These are phyloP conservation scores for Campylorhamphus procurvoides DNA, from an alignment of 2,113 vertebrate species.

Conservation along the genomic window DNA sequence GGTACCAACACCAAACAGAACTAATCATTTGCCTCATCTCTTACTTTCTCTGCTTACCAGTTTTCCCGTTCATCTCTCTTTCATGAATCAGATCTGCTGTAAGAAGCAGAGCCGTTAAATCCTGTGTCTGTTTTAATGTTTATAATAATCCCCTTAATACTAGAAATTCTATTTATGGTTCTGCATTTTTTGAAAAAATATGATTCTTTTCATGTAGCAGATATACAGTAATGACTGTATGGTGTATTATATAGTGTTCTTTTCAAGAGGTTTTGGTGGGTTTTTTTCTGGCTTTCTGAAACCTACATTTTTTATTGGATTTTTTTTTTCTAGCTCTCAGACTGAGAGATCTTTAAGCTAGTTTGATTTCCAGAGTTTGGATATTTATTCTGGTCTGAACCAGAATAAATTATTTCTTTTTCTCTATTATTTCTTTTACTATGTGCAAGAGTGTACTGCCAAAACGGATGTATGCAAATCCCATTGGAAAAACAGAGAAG, in stretches of 20 bases:
- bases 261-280: neutral
- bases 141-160: neutral
- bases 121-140: neutral
- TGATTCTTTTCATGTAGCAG: neutral
- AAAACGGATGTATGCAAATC: neutral
- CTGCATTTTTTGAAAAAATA: neutral
- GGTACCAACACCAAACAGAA: neutral
- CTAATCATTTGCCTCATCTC: neutral
- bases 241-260: neutral
- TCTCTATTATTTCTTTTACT: neutral
- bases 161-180: neutral
- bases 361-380: neutral
- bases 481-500: neutral
- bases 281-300: neutral
- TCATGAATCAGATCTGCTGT: neutral
- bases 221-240: neutral
- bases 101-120: neutral
- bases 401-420: too few relatives aligned
- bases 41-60: neutral
- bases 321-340: neutral
- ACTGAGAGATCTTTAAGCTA: neutral
- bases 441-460: neutral
- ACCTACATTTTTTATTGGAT: neutral
- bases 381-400: neutral
- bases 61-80: neutral